These are phyloP conservation scores for Hippoglossus hippoglossus DNA, from an alignment of 2,797 vertebrate species.

Conservation along the genomic window DNA sequence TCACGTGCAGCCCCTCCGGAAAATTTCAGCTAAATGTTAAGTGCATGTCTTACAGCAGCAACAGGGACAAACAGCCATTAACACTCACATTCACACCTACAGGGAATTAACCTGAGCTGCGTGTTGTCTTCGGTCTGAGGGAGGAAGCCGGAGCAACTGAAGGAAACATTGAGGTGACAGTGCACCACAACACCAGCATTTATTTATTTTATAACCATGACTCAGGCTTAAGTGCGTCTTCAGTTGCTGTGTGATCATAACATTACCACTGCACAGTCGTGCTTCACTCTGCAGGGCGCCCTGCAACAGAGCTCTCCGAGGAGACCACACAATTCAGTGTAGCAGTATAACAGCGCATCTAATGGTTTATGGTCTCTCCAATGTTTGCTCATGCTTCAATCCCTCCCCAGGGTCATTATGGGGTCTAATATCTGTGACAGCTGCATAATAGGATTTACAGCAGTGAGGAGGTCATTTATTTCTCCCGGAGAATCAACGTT, in stretches of 20 bases:
- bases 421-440: conserved; percentile 53
- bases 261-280: neutral
- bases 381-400: conserved; percentile 53
- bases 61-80: too few relatives aligned
- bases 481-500: conserved; percentile 24
- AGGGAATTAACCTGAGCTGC: too few relatives aligned
- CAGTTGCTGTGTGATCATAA: conserved; percentile 9
- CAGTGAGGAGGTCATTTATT: conserved; percentile 42
- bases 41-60: too few relatives aligned
- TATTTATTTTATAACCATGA: too few relatives aligned
- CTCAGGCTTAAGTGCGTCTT: neutral
- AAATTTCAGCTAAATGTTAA: too few relatives aligned
- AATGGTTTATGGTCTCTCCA: conserved; percentile 64
- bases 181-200: too few relatives aligned
- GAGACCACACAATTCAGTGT: conserved; percentile 34
- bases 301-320: conserved; percentile 23
- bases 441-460: conserved; percentile 59
- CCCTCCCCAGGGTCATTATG: conserved; percentile 57
- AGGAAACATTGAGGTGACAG: too few relatives aligned
- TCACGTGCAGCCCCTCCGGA: too few relatives aligned
- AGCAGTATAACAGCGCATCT: conserved; percentile 38
- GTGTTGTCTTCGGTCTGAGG: too few relatives aligned
- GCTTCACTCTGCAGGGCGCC: conserved; percentile 12
- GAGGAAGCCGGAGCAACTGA: too few relatives aligned
- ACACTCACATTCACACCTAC: too few relatives aligned